Conservation (phyloP, 2,888 invertebrate genomes). For the Scaeva pyrastri region DNA sequence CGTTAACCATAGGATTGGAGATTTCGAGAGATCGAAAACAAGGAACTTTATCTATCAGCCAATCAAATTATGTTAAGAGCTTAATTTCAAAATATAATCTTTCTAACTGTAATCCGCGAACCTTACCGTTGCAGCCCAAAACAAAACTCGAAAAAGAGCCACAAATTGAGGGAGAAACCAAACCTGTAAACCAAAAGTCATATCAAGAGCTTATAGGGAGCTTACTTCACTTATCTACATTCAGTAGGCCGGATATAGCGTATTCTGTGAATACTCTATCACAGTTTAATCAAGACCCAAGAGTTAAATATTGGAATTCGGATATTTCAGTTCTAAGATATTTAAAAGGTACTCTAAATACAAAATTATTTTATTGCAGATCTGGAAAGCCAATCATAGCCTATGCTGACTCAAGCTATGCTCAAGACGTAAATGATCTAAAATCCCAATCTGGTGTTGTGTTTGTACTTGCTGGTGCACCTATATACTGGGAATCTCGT, state of each 20-base stretch:
- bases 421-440: constrained; percentile 1
- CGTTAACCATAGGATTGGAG: background rate
- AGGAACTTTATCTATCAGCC: background rate
- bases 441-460: constrained; percentile 17
- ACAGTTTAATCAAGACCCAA: constrained; percentile 44
- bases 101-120: constrained; percentile 5
- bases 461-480: constrained; percentile 14
- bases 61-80: background rate
- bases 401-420: constrained; percentile 2
- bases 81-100: constrained; percentile 8
- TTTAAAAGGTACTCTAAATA: constrained; percentile 37
- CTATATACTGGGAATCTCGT: constrained; percentile 20
- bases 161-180: background rate
- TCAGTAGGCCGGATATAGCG: constrained; percentile 18
- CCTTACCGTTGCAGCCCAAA: constrained; percentile 1
- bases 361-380: constrained; percentile 9
- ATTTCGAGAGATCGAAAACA: background rate
- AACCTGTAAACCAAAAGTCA: constrained; percentile 7
- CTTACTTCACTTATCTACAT: constrained; percentile 16
- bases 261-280: constrained; percentile 15
- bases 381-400: background rate
- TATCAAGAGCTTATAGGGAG: constrained; percentile 24
- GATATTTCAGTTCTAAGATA: constrained; percentile 16
- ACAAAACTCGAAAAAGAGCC: constrained; percentile 22
- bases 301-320: constrained; percentile 34